Conservation (phyloP, 1,140 invertebrate genomes). For the Papilio polyxenes region DNA sequence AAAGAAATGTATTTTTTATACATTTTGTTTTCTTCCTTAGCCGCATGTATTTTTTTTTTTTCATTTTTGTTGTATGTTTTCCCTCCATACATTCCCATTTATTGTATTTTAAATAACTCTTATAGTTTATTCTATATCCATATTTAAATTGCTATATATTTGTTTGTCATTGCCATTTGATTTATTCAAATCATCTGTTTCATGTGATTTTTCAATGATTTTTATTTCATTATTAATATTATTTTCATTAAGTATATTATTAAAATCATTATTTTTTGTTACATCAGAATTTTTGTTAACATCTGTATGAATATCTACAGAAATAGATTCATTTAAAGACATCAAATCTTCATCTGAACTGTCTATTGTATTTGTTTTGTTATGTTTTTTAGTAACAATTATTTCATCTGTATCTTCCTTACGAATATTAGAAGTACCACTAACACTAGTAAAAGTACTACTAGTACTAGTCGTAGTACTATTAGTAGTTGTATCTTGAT, state of each 20-base stretch:
- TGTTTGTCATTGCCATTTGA: conserved; percentile 31
- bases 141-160: conserved; percentile 13
- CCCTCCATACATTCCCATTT: too few relatives aligned
- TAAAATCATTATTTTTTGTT: conserved; percentile 36
- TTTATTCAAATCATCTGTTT: conserved; percentile 22
- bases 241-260: conserved; percentile 25
- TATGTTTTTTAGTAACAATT: conserved; percentile 48
- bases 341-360: conserved; percentile 62
- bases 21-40: not conserved
- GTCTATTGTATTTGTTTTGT: conserved; percentile 60
- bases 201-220: conserved; percentile 37
- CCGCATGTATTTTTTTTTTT: not conserved
- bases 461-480: conserved; percentile 33
- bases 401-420: conserved; percentile 37
- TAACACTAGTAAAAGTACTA: too few relatives aligned
- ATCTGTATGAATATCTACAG: conserved; percentile 45
- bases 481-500: conserved; percentile 39
- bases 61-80: not conserved
- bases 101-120: too few relatives aligned
- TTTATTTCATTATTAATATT: conserved; percentile 11
- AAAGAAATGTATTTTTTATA: too few relatives aligned
- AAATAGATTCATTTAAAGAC: conserved; percentile 44
- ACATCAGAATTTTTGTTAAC: conserved; percentile 1
- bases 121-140: conserved; percentile 26
- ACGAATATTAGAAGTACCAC: not conserved